A percentile compares a stretch with the other conserved stretches of the same genome.
Evolutionary conservation across 2,888 invertebrate genomes (phyloP).

Genomic region (Epinotia brunnichana): DNA sequence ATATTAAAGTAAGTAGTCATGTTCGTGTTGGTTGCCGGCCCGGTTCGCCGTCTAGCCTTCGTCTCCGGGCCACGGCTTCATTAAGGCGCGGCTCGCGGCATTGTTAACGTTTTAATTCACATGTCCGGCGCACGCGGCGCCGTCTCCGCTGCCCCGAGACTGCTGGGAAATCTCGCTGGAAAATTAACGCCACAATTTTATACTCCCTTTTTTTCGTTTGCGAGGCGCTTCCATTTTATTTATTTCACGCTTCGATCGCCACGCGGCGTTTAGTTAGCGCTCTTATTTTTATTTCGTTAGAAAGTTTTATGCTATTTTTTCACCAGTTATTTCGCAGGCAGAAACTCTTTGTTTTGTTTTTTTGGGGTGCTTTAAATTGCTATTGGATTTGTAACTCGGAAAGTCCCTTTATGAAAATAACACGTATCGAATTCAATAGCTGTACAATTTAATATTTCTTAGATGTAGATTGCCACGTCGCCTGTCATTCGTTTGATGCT

Average conservation of each 20-base stretch:
- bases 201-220: constrained; percentile 69
- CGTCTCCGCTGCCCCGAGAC: constrained; percentile 61
- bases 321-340: constrained; percentile 37
- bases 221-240: constrained; percentile 77
- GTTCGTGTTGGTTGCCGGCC: constrained; percentile 14
- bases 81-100: constrained; percentile 76
- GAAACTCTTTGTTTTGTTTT: constrained; percentile 27
- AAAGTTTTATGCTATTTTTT: constrained; percentile 56
- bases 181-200: constrained; percentile 82
- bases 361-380: background rate
- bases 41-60: constrained; percentile 47
- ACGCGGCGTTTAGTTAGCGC: constrained; percentile 70
- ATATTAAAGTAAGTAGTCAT: constrained; percentile 15
- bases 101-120: constrained; percentile 83
- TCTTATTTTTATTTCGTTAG: constrained; percentile 65
- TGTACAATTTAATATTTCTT: no score
- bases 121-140: constrained; percentile 69
- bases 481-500: background rate
- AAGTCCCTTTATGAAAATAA: background rate
- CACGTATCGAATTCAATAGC: background rate
- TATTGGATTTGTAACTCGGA: background rate
- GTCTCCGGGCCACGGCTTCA: constrained; percentile 63
- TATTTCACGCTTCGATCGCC: constrained; percentile 79
- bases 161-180: constrained; percentile 82
- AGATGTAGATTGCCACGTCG: no score